Evolutionary conservation across 2,797 vertebrate genomes (phyloP), one percentile per base, ranked within the genome.

Genomic region (Urosaurus nigricauda): DNA sequence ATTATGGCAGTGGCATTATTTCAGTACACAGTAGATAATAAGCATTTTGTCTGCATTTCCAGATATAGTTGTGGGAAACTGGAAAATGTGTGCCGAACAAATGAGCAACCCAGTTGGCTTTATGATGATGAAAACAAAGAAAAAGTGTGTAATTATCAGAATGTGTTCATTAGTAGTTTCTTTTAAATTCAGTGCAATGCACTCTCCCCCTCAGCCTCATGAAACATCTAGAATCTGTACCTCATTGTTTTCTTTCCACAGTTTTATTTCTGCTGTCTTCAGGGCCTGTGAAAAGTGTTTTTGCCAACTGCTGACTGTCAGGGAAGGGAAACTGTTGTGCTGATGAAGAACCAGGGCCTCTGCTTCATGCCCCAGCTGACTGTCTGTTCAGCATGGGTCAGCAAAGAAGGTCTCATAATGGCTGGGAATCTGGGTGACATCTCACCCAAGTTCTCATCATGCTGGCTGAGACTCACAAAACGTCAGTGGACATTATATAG

Each of bases 11-110:
- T 89, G 74, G 40, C 91, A 86, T 91, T 80, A 73, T 63, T 0
- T 84, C 0, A 78, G 79, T 58, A 90, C 5, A 88, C 89, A 83
- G 63, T 65, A 73, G 89, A 89, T 84, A 86, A 83, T 60, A 86
- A 51, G 40, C 0, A 0, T 68, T 88, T 89, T 75, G 85, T 91
- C 88, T 88, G 84, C 77, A 32, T 78, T 65, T 68, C 71, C 14
- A 47, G 56, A 77, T 87, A 70, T 51, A 71, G 87, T 79, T 81
- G 60, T 88, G 65, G 60, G 43, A 26, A 83, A 21, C 35, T 60
- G 63, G 16, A 63, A 80, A 77, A 87, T 58, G 58, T 37, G 70
- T 29, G 53, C 29, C 60, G 79, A 60, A 78, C 74, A 87, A 58
- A 78, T 47, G 74, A 6, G 63, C 83, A 87, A 79, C 32, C 78